Percentiles rank a stretch among this genome's conserved stretches.
phyloP scores from a whole-genome alignment of 1,140 invertebrate genomes.

The Doryteuthis pealeii region DNA sequence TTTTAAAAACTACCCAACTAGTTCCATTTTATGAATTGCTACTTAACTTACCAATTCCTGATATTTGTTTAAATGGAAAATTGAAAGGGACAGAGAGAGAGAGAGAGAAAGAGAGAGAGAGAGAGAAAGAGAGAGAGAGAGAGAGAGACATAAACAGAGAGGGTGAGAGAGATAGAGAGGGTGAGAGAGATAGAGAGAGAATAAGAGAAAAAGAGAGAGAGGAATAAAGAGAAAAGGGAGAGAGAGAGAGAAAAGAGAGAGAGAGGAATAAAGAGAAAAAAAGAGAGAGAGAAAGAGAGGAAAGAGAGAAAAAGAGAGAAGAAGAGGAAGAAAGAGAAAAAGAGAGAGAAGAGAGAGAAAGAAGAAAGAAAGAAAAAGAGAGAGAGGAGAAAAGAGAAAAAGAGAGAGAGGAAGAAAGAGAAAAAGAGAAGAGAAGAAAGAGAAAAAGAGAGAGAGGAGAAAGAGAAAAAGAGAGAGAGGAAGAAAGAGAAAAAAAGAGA shows the following conservation, averaged over 20 bases:
- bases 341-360: background rate
- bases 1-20: too few species aligned
- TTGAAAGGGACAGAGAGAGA: background rate
- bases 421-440: too few species aligned
- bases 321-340: background rate
- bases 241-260: slow-evolving; percentile 13
- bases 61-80: too few species aligned
- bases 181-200: background rate
- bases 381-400: background rate
- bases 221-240: background rate
- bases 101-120: too few species aligned
- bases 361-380: background rate
- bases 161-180: slow-evolving; percentile 11
- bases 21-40: too few species aligned
- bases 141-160: too few species aligned
- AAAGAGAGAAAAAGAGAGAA: background rate
- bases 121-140: background rate
- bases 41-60: too few species aligned
- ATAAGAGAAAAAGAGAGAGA: background rate
- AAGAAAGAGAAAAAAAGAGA: too few species aligned
- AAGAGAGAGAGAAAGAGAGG: background rate
- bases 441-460: too few species aligned
- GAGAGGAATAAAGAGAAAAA: slow-evolving; percentile 7
- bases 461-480: background rate
- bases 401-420: background rate